Evolutionary conservation across 2,888 invertebrate genomes (phyloP).

Genomic region (Polietes domitor): DNA sequence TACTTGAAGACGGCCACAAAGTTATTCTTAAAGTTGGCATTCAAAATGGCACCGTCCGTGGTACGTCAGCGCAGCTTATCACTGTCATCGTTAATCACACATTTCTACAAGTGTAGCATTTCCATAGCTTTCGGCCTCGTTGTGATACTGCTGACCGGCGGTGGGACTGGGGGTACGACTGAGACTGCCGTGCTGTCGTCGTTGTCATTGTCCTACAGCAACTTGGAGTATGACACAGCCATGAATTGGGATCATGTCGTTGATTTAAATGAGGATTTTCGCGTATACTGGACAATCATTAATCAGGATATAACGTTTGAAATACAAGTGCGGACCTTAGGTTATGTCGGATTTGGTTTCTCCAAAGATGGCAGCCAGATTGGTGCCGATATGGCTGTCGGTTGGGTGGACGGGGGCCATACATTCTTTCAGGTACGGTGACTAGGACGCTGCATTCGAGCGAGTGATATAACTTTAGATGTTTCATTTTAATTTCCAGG

Average conservation of each 20-base stretch:
- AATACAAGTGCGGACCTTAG: conserved; percentile 88
- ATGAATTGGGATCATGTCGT: conserved; percentile 80
- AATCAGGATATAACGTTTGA: conserved; percentile 89
- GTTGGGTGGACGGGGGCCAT: conserved; percentile 90
- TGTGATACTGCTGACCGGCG: conserved; percentile 47
- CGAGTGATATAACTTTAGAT: not conserved
- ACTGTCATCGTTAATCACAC: conserved; percentile 69
- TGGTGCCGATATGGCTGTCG: conserved; percentile 91
- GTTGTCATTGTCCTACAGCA: conserved; percentile 48
- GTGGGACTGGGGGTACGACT: conserved; percentile 14
- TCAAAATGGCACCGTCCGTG: conserved; percentile 59
- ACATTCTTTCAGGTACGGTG: conserved; percentile 89
- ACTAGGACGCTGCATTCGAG: not conserved
- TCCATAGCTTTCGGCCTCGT: conserved; percentile 58
- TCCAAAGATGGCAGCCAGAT: conserved; percentile 88
- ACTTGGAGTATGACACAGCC: conserved; percentile 71
- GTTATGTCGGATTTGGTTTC: conserved; percentile 92
- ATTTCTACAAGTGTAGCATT: conserved; percentile 65
- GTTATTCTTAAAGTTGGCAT: conserved; percentile 17
- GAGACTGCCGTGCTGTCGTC: conserved; percentile 57
- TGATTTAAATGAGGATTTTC: conserved; percentile 81
- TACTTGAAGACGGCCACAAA: not conserved
- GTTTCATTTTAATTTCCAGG: conserved; percentile 81
- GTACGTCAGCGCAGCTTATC: conserved; percentile 56
- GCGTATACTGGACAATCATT: conserved; percentile 85